A percentile compares a stretch with the other conserved stretches of the same genome.
Conservation (phyloP, 2,797 vertebrate species). For the Girardinus metallicus region DNA sequence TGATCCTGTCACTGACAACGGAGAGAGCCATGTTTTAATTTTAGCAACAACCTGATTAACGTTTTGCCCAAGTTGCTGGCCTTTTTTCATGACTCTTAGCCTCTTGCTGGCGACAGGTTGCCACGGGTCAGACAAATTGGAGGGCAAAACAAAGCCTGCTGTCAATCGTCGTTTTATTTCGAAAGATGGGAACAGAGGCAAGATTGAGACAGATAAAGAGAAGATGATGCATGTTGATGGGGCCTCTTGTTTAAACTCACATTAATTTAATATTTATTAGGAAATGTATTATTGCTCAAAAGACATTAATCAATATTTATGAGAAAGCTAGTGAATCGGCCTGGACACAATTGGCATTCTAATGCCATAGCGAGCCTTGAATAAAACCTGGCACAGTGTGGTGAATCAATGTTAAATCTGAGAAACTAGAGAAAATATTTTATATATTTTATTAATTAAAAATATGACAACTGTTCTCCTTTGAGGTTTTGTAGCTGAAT, state of each 20-base stretch:
- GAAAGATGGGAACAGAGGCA: neutral
- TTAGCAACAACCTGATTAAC: slow-evolving; percentile 56
- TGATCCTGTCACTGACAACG: slow-evolving; percentile 17
- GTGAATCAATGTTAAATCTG: neutral
- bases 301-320: slow-evolving; percentile 59
- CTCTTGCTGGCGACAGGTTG: slow-evolving; percentile 11
- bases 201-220: neutral
- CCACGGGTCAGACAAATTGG: slow-evolving; percentile 29
- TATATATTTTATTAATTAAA: neutral
- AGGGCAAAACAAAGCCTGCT: slow-evolving; percentile 17
- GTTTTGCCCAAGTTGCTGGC: slow-evolving; percentile 13
- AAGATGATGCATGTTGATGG: slow-evolving; percentile 26
- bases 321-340: slow-evolving; percentile 42
- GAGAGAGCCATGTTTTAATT: slow-evolving; percentile 34
- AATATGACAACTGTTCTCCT: neutral
- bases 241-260: slow-evolving; percentile 46
- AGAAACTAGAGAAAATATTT: neutral
- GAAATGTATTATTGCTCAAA: slow-evolving; percentile 47
- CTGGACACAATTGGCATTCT: slow-evolving; percentile 32
- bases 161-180: slow-evolving; percentile 41
- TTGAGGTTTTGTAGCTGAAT: neutral
- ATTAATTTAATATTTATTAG: slow-evolving; percentile 53
- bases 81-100: slow-evolving; percentile 21
- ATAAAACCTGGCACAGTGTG: neutral
- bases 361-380: slow-evolving; percentile 14